Percentiles rank a stretch among this genome's conserved stretches.
phyloP scores from a whole-genome alignment of 92 coral and sea anemone species.

The Plumapathes pennacea region DNA sequence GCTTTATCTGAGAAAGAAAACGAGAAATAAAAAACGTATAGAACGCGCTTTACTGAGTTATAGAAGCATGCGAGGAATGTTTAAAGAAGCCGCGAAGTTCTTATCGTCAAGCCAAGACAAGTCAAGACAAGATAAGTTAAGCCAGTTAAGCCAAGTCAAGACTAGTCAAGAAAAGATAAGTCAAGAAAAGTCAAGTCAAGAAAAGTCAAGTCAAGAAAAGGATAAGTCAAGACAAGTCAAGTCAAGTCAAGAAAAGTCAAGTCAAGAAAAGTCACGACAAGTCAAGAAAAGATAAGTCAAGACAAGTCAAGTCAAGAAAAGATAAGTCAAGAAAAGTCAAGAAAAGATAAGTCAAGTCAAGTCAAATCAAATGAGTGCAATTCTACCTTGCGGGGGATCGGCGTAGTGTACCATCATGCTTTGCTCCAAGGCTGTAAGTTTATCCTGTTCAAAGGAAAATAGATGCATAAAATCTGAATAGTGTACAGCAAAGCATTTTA shows the following conservation, averaged over 20 bases:
- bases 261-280: no score
- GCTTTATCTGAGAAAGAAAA: not conserved
- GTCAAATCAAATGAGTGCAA: not conserved
- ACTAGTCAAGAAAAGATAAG: no score
- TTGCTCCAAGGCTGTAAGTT: conserved; percentile 66
- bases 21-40: not conserved
- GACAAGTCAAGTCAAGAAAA: not conserved
- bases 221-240: no score
- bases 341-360: not conserved
- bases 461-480: no score
- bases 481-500: no score
- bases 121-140: no score
- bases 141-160: no score
- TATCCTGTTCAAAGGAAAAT: conserved; percentile 69
- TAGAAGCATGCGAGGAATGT: not conserved
- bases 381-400: conserved; percentile 77
- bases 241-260: no score
- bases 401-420: conserved; percentile 82
- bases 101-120: no score
- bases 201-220: no score
- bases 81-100: not conserved
- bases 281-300: not conserved
- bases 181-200: no score
- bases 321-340: not conserved
- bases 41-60: not conserved